These are phyloP conservation scores for Rostratula benghalensis DNA, from an alignment of 2,113 vertebrate species.

Conservation along the genomic window DNA sequence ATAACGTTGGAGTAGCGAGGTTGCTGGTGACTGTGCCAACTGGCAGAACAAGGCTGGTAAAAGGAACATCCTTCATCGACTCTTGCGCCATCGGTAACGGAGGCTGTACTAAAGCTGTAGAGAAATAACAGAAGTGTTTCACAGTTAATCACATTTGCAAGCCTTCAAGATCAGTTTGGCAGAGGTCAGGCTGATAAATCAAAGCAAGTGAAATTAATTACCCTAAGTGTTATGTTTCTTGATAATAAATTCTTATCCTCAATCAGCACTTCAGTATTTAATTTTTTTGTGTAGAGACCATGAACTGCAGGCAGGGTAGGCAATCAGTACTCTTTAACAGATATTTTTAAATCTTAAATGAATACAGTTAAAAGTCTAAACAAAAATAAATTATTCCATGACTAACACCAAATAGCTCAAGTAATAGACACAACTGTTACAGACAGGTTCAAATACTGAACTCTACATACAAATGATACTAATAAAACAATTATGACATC, in stretches of 20 bases:
- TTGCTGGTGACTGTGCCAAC: slow-evolving; percentile 75
- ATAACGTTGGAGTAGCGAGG: slow-evolving; percentile 76
- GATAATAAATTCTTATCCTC: background rate
- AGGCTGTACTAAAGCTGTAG: slow-evolving; percentile 85
- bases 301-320: background rate
- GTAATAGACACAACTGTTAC: background rate
- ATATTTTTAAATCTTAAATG: background rate
- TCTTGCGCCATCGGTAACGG: slow-evolving; percentile 86
- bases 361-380: background rate
- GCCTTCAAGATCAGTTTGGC: background rate
- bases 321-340: background rate
- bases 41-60: slow-evolving; percentile 85
- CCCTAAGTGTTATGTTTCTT: background rate
- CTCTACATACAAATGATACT: background rate
- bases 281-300: background rate
- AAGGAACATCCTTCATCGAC: slow-evolving; percentile 86
- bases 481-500: no score
- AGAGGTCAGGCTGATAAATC: background rate
- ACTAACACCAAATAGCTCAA: background rate
- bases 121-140: slow-evolving; percentile 3
- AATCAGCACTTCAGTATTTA: background rate
- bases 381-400: background rate
- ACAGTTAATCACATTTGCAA: background rate
- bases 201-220: background rate
- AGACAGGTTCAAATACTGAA: background rate